Evolutionary conservation across 2,113 vertebrate species (phyloP), one percentile per base, ranked within the genome.

Genomic region (Ptychochromis oligacanthus): DNA sequence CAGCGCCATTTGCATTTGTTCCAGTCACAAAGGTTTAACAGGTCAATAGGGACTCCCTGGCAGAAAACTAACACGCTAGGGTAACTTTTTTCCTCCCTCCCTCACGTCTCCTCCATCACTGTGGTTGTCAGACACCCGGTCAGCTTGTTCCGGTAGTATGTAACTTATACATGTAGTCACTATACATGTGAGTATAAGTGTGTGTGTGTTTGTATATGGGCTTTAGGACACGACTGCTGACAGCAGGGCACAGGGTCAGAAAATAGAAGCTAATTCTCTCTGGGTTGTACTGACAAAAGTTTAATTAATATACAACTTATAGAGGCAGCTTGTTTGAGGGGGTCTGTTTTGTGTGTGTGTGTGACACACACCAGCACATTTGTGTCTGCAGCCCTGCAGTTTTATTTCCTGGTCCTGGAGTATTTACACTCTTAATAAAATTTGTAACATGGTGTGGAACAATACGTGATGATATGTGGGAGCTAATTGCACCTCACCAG

Each of bases 11-110:
- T 97, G 97, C 97, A 97, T 98, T 97, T 97, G 96, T 97, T 97
- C 96, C 97, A 97, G 97, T 97, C 97, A 97, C 96, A 97, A 97
- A 96, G 97, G 96, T 97, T 97, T 97, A 96, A 94, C 97, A 97
- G 97, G 97, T 97, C 97, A 97, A 96, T 95, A 95, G 95, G 95
- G 95, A 93, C 95, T 95, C 96, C 95, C 96, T 97, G 95, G 94
- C 96, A 96, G 93, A 94, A 93, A 94, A 93, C 87, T 89, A 93
- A 94, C 93, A 92, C 87, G 40, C 91, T 80, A 90, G 92, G 90
- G 84, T 92, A 88, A 77, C 85, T 92, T 88, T 85, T 72, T 64
- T 14, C 40, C 61, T 75, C 80, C 64, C 75, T 83, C 83, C 75
- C 82, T 91, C 82, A 74, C 81, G 88, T 93, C 87, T 88, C 82